Base-by-base conservation (phyloP, 2,797 vertebrate species). In the Oreochromis mossambicus region DNA sequence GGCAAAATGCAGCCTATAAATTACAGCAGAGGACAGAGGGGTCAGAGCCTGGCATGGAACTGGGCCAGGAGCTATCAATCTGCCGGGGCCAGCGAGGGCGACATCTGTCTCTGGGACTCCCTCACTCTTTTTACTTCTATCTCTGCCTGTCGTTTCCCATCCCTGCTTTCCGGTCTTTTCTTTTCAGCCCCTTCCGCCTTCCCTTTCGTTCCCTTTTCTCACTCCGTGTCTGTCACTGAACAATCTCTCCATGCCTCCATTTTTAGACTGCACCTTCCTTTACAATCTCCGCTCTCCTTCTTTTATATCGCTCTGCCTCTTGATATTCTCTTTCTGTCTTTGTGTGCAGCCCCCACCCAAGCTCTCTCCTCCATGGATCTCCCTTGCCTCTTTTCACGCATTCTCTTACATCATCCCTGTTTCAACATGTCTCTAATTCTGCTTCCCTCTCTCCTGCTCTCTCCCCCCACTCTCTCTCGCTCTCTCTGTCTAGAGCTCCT, bases 51-150 rank as follows among this genome's bases (percentile, higher is more conserved):
- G 92, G 90, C 86, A 92, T 96, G 96, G 96, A 96, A 94, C 83
- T 86, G 86, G 89, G 96, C 96, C 96, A 97, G 94, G 89, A 94
- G 91, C 93, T 90, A 96, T 97, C 95, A 96, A 96, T 97, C 95
- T 95, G 94, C 87, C 8, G 83, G 88, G 94, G 92, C 92, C 89
- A 90, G 92, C 50, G 94, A 96, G 93, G 92, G 92, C 92, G 94
- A 96, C 96, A 96, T 96, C 96, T 96, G 96, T 97, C 96, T 95
- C 93, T 93, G 95, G 94, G 94, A 95, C 94, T 96, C 93, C 95
- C 96, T 95, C 89, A 86, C 93, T 95, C 93, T 91, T 91, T 91
- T 84, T 88, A 85, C 87, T 92, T 92, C 85, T 94, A 89, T 85
- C 82, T 89, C 77, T 82, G 66, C 81, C 82, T 76, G 82, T 73